Evolutionary conservation across 2,888 invertebrate species (phyloP), one percentile per base, ranked within the genome.

Genomic region (Elegia similella): DNA sequence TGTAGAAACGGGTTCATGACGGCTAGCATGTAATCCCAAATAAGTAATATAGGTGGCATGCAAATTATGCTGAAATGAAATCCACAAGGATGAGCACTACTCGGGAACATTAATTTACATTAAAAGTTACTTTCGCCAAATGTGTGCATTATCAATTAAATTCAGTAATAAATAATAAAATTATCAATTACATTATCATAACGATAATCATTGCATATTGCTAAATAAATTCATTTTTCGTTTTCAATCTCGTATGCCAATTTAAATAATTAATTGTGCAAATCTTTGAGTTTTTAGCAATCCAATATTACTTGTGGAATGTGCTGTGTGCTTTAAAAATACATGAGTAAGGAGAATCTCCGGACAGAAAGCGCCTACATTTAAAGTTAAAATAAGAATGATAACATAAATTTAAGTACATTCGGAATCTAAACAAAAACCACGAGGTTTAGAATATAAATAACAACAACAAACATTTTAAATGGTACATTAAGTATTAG

Each of bases 401-500:
- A 53, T 56, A 64, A 67, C 59, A 67, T 62, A 58, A 57, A 62
- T 64, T 82, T 83, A 83, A 83, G 83, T 83, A 83, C 82, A 79
- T 69, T 64, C 70, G 67, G 68, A 66, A 63, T 67, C 64, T 67
- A 64, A 64, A 70, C 63, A 68, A 38, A 38, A 60, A 68, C 67
- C 71, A 72, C 69, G 69, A 70, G 58, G 69, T 65, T 66, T 72
- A 69, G 69, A 69, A 62, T 59, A 64, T 56, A 70, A 77, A 75
- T 72, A 77, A 76, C 73, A 80, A 83, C 75, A 78, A 82, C 70
- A 73, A 76, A 72, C 72, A 81, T 71, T 72, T 71, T 72, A 71
- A 70, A 75, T 79, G 74, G 80, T 86, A 86, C 84, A 82, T 80
- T 79, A 84, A 86, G 84, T 88, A 87, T 84, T 83, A 89, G 87